A percentile compares a stretch with the other conserved stretches of the same genome.
phyloP scores from a whole-genome alignment of 2,888 invertebrate species.

The Pyrocoelia pectoralis region DNA sequence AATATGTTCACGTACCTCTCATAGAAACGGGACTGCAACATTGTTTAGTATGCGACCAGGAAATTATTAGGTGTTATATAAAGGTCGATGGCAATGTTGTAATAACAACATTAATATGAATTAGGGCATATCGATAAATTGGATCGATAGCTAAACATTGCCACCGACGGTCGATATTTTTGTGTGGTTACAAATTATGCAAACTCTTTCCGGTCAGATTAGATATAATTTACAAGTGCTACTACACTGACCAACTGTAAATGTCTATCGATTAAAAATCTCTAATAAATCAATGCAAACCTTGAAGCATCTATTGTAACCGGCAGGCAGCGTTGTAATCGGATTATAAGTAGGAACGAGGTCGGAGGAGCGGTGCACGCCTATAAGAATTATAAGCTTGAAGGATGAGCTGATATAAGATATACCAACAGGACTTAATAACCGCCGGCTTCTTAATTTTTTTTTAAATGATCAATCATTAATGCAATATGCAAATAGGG shows the following conservation, averaged over 20 bases:
- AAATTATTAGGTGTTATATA: slow-evolving; percentile 6
- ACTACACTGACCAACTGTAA: slow-evolving; percentile 33
- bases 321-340: slow-evolving; percentile 43
- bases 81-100: slow-evolving; percentile 7
- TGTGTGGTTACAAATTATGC: neutral
- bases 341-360: slow-evolving; percentile 45
- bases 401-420: slow-evolving; percentile 34
- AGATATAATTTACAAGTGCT: slow-evolving; percentile 14
- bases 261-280: slow-evolving; percentile 40
- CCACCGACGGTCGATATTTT: too few species aligned
- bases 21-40: neutral
- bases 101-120: slow-evolving; percentile 3
- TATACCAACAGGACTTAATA: slow-evolving; percentile 17
- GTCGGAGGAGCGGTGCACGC: slow-evolving; percentile 39
- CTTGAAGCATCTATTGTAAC: slow-evolving; percentile 44
- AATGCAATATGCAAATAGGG: slow-evolving; percentile 5
- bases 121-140: slow-evolving; percentile 27
- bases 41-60: neutral
- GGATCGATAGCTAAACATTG: slow-evolving; percentile 7
- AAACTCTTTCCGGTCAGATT: slow-evolving; percentile 7
- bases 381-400: slow-evolving; percentile 23
- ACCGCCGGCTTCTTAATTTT: slow-evolving; percentile 5
- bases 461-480: neutral
- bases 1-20: slow-evolving; percentile 14
- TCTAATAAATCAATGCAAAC: slow-evolving; percentile 43